Conservation (phyloP, 1,140 invertebrate genomes). For the Cotesia typhae region DNA sequence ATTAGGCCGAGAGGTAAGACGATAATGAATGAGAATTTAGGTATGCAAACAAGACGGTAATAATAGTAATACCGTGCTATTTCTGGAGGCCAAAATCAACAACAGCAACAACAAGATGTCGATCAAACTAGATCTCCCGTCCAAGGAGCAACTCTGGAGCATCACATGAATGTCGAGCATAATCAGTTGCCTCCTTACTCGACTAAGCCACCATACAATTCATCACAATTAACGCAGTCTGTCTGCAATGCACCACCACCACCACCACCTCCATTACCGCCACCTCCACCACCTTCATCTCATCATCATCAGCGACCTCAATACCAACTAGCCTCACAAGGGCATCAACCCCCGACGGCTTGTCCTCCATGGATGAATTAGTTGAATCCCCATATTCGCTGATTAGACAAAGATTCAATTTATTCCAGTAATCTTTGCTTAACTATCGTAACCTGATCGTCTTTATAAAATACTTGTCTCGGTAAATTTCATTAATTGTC, state of each 20-base stretch:
- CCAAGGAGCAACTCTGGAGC: slow-evolving; percentile 50
- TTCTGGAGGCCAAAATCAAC: slow-evolving; percentile 17
- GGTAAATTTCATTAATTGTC: too few species aligned
- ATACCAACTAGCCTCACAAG: slow-evolving; percentile 50
- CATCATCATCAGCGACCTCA: slow-evolving; percentile 45
- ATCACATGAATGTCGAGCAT: slow-evolving; percentile 51
- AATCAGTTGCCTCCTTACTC: slow-evolving; percentile 52
- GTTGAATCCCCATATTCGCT: slow-evolving; percentile 27
- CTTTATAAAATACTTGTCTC: too few species aligned
- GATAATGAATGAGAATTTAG: not conserved
- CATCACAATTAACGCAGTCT: slow-evolving; percentile 55
- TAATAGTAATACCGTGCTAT: slow-evolving; percentile 17
- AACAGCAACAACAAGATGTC: slow-evolving; percentile 48
- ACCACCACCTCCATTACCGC: slow-evolving; percentile 51
- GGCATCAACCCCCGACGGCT: slow-evolving; percentile 52
- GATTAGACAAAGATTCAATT: slow-evolving; percentile 13
- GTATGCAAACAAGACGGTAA: not conserved
- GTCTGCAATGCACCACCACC: slow-evolving; percentile 58
- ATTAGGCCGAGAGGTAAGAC: slow-evolving; percentile 57
- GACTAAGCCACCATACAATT: slow-evolving; percentile 52
- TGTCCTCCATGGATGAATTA: slow-evolving; percentile 60
- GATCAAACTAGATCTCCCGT: slow-evolving; percentile 48
- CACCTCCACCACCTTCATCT: slow-evolving; percentile 50
- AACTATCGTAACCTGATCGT: not conserved
- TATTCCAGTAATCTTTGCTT: not conserved